Base-by-base conservation (phyloP, 2,113 vertebrate species). In the Pontoporia blainvillei region DNA sequence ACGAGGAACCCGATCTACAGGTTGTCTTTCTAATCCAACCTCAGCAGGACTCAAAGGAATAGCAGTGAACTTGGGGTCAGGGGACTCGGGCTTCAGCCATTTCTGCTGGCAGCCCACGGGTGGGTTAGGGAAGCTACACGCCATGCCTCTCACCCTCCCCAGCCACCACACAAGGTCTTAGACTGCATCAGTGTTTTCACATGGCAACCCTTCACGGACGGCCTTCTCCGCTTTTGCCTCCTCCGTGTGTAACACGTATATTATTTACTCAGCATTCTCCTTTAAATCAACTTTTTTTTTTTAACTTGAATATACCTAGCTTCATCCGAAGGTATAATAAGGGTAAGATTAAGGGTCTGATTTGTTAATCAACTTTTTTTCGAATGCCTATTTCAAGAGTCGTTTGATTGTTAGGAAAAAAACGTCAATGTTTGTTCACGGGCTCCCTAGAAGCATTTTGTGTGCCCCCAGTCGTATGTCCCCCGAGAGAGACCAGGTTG, bases 391-490 rank as follows among this genome's bases (percentile, higher is more conserved):
- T 25, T 75, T 46, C 75, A 39, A 27, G 27, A 34, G 39, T 18
- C 0, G 52, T 72, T 12, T 72, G 14, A 13, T 3, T 27, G 5
- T 27, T 17, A 39, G 76, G 12, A 0, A 2, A 34, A 17, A 25
- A 4, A 46, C 0, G 0, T 10, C 12, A 2, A 5, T 39, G 1
- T 25, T 11, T 46, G 5, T 14, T 17, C 18, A 0, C 1, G 31
- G 52, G 6, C 13, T 49, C 29, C 54, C 18, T 13, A 0, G 27
- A 15, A 4, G 9, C 10, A 1, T 31, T 1, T 8, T n/a, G 1
- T 0, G 12, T 0, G 3, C 62, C 14, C 1, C 54, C 8, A 3
- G 27, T 8, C 3, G 0, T 1, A 1, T 0, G 14, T 27, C 13
- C 27, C 1, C 6, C 0, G 9, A 6, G 23, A 39, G 36, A 14